phyloP scores from a whole-genome alignment of 2,888 invertebrate genomes.

The Romanomermis culicivorax region DNA sequence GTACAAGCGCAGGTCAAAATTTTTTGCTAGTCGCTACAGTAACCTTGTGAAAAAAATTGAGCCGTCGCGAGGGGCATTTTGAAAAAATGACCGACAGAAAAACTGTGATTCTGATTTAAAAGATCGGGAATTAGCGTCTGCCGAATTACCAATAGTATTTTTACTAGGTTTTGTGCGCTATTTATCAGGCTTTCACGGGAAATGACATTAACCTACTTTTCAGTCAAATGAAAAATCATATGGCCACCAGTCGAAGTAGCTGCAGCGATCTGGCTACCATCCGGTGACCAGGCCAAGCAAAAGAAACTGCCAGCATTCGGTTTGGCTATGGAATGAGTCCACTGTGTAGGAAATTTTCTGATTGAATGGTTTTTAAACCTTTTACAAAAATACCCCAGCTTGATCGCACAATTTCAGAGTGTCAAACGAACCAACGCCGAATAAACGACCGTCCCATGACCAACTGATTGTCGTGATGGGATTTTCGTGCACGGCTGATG shows the following conservation, averaged over 20 bases:
- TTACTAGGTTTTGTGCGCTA: no score
- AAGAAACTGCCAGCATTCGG: conserved; percentile 71
- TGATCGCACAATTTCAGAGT: conserved; percentile 73
- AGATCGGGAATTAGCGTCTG: no score
- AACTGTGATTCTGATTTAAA: no score
- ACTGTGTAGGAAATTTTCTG: conserved; percentile 47
- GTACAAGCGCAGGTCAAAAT: no score
- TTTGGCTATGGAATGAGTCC: conserved; percentile 77
- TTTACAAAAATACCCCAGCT: conserved; percentile 47
- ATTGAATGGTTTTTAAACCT: background rate
- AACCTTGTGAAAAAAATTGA: no score
- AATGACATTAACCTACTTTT: conserved; percentile 42
- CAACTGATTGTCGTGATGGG: conserved; percentile 75
- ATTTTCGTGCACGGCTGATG: conserved; percentile 60
- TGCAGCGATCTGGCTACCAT: conserved; percentile 79
- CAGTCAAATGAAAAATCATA: conserved; percentile 69
- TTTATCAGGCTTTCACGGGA: no score
- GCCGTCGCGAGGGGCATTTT: no score
- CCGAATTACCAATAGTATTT: no score
- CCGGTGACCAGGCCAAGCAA: conserved; percentile 71
- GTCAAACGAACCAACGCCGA: conserved; percentile 79
- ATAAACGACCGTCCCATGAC: conserved; percentile 70
- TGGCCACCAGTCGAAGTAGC: conserved; percentile 81
- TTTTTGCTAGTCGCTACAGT: no score
- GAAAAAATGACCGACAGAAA: no score